Evolutionary conservation across 2,888 invertebrate genomes (phyloP).

Genomic region (Stenchaetothrips biformis): DNA sequence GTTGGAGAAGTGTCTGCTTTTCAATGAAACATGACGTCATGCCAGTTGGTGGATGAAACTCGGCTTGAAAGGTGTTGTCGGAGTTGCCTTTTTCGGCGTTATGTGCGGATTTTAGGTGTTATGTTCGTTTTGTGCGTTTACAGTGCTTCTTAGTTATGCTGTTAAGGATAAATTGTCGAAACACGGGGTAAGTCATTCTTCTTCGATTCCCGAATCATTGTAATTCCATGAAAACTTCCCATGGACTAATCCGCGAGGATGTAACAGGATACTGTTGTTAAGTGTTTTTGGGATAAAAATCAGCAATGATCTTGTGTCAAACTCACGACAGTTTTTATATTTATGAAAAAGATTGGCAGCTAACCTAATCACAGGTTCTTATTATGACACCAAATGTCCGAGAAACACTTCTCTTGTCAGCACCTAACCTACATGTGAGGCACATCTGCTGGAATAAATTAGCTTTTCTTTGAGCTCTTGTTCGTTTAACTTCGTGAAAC

Average conservation of each 20-base stretch:
- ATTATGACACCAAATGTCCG: neutral
- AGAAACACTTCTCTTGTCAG: neutral
- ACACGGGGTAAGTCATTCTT: neutral
- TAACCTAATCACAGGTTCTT: neutral
- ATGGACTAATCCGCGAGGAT: neutral
- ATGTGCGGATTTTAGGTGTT: neutral
- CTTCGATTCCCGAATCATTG: neutral
- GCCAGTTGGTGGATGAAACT: conserved; percentile 7
- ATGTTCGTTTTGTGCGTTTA: neutral
- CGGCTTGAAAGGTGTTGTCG: conserved; percentile 24
- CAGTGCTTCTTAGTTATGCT: neutral
- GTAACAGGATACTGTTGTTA: neutral
- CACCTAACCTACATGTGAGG: neutral
- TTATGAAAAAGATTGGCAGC: too few relatives aligned
- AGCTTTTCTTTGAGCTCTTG: neutral
- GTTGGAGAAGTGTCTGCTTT: neutral
- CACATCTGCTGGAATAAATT: neutral
- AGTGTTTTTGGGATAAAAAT: too few relatives aligned
- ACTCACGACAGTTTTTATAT: too few relatives aligned
- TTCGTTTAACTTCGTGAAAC: neutral
- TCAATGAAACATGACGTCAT: conserved; percentile 13
- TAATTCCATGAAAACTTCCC: neutral
- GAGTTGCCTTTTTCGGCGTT: conserved; percentile 18
- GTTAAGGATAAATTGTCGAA: neutral
- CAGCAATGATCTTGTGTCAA: too few relatives aligned